Evolutionary conservation across 2,888 invertebrate genomes (phyloP).

Genomic region (Dicycla oo): DNA sequence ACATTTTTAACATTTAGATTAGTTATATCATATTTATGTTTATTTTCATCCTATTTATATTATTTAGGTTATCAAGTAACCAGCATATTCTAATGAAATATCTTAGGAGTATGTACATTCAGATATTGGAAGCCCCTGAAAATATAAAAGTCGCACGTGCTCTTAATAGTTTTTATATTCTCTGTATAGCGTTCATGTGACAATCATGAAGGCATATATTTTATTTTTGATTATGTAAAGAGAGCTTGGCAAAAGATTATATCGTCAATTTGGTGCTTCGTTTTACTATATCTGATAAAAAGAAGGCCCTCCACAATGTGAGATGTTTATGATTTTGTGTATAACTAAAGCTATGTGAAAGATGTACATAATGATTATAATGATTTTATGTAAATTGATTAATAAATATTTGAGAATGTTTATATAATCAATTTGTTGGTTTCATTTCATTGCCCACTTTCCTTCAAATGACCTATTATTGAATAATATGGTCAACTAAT

Average conservation of each 20-base stretch:
- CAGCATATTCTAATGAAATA: slow-evolving; percentile 77
- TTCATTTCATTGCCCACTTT: slow-evolving; percentile 65
- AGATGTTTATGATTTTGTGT: slow-evolving; percentile 87
- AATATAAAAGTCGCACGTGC: slow-evolving; percentile 65
- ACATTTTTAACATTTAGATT: slow-evolving; percentile 77
- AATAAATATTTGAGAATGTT: slow-evolving; percentile 91
- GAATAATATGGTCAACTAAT: not conserved
- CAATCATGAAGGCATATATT: slow-evolving; percentile 69
- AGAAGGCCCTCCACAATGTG: slow-evolving; percentile 89
- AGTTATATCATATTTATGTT: slow-evolving; percentile 69
- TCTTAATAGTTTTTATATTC: slow-evolving; percentile 65
- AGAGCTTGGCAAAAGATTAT: slow-evolving; percentile 87
- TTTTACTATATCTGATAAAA: slow-evolving; percentile 86
- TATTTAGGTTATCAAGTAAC: slow-evolving; percentile 78
- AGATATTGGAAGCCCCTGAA: slow-evolving; percentile 67
- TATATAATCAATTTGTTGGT: slow-evolving; percentile 85
- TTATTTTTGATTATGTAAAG: slow-evolving; percentile 79
- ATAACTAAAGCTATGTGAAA: slow-evolving; percentile 88
- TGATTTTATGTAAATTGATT: slow-evolving; percentile 91
- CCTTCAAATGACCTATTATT: not conserved
- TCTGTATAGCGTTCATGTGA: slow-evolving; percentile 60
- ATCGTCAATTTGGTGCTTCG: slow-evolving; percentile 89
- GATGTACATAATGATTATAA: slow-evolving; percentile 89
- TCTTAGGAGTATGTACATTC: slow-evolving; percentile 68
- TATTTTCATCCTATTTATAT: slow-evolving; percentile 83